phyloP scores from a whole-genome alignment of 2,113 vertebrate species.

The Oncorhynchus kisutch region DNA sequence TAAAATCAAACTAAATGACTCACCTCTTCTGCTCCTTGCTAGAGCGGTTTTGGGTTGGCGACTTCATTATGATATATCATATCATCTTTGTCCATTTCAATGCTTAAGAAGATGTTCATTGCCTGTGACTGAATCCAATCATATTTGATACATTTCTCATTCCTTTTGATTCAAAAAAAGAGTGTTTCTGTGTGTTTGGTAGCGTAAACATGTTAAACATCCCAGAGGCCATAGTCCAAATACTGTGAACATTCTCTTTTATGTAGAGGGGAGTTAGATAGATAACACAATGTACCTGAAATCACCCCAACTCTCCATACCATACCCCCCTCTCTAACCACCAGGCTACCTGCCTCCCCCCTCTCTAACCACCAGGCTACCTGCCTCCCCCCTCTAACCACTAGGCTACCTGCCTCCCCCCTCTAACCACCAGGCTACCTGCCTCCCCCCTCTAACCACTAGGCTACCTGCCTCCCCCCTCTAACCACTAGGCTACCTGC shows the following conservation, averaged over 20 bases:
- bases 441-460: too few relatives aligned
- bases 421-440: too few relatives aligned
- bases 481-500: too few relatives aligned
- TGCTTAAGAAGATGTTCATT: background rate
- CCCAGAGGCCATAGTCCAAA: background rate
- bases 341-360: too few relatives aligned
- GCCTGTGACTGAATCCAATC: background rate
- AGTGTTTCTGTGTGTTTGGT: background rate
- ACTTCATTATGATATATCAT: slow-evolving; percentile 7
- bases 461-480: too few relatives aligned
- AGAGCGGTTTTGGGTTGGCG: too few relatives aligned
- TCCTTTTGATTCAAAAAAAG: background rate
- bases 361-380: too few relatives aligned
- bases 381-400: too few relatives aligned
- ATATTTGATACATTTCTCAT: background rate
- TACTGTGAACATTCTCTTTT: background rate
- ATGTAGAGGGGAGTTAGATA: slow-evolving; percentile 1
- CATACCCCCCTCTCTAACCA: too few relatives aligned
- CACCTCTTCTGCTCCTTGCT: too few relatives aligned
- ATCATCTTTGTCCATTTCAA: slow-evolving; percentile 38
- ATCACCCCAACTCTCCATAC: background rate
- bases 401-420: too few relatives aligned
- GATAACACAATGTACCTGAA: slow-evolving; percentile 13
- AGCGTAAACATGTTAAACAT: background rate
- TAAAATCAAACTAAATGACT: too few relatives aligned